Conservation (phyloP, 2,888 invertebrate species). For the Odontocolon sp. region DNA sequence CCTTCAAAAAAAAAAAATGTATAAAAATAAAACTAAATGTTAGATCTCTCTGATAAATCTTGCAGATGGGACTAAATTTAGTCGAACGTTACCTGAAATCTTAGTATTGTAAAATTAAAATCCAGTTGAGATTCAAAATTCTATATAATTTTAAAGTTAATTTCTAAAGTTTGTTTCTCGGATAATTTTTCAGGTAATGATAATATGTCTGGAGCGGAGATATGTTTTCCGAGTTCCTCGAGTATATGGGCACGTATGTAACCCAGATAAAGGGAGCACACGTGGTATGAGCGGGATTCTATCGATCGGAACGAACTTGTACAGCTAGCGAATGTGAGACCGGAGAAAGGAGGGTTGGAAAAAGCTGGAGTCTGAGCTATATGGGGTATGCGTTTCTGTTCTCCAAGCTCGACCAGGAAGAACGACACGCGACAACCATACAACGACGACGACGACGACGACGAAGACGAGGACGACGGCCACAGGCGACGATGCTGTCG, state of each 20-base stretch:
- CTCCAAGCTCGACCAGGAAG: slow-evolving; percentile 13
- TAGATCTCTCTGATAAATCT: no score
- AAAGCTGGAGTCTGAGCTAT: slow-evolving; percentile 16
- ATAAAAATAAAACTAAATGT: no score
- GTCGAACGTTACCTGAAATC: no score
- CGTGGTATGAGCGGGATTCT: slow-evolving; percentile 3
- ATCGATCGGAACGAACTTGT: slow-evolving; percentile 12
- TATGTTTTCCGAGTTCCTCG: slow-evolving; percentile 19
- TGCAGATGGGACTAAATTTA: no score
- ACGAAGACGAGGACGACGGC: neutral
- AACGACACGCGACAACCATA: slow-evolving; percentile 39
- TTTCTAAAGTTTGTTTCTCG: no score
- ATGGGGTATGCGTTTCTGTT: slow-evolving; percentile 26
- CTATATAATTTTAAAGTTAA: no score
- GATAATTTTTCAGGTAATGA: no score
- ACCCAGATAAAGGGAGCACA: slow-evolving; percentile 25
- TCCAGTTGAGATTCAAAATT: no score
- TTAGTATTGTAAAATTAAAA: no score
- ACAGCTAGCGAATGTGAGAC: neutral
- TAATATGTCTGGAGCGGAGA: neutral
- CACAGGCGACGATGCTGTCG: slow-evolving; percentile 40
- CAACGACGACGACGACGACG: slow-evolving; percentile 4
- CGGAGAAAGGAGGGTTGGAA: neutral
- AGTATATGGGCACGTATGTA: slow-evolving; percentile 13
- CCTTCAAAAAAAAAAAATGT: neutral